These are phyloP conservation scores for Agonum fuliginosum DNA, from an alignment of 2,888 invertebrate species.

Conservation along the genomic window DNA sequence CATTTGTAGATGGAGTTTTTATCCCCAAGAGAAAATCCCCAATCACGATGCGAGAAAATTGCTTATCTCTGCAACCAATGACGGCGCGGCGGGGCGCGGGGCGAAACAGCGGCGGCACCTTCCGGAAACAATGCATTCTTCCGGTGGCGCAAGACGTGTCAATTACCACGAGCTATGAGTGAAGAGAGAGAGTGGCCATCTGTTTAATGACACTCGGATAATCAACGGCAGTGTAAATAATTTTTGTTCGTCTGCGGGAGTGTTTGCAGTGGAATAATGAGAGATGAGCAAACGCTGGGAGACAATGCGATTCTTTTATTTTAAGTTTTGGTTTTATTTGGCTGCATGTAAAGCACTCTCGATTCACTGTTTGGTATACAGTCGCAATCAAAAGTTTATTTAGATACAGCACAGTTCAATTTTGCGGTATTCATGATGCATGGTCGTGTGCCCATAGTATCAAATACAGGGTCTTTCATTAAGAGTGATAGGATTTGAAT, in stretches of 20 bases:
- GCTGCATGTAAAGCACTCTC: background rate
- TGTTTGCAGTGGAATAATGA: constrained; percentile 21
- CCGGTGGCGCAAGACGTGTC: constrained; percentile 66
- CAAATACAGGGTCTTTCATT: too few species aligned
- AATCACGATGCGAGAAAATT: constrained; percentile 83
- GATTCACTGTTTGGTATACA: too few species aligned
- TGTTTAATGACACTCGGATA: constrained; percentile 68
- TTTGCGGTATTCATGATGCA: too few species aligned
- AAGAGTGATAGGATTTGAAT: too few species aligned
- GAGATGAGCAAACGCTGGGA: background rate
- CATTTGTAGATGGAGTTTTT: constrained; percentile 83
- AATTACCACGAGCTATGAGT: constrained; percentile 66
- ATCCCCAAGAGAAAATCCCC: constrained; percentile 79
- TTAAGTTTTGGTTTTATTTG: background rate
- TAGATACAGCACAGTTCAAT: too few species aligned
- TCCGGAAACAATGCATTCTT: constrained; percentile 48
- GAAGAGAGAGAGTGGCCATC: too few species aligned
- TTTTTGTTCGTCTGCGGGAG: constrained; percentile 49
- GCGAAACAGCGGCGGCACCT: background rate
- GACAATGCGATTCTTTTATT: constrained; percentile 10
- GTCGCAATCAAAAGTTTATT: too few species aligned
- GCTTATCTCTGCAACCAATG: constrained; percentile 75
- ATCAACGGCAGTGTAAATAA: constrained; percentile 65
- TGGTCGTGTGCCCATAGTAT: too few species aligned
- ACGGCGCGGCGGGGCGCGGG: constrained; percentile 63